A percentile compares a stretch with the other conserved stretches of the same genome.
Conservation (phyloP, 2,888 invertebrate genomes). For the Thymelicus sylvestris region DNA sequence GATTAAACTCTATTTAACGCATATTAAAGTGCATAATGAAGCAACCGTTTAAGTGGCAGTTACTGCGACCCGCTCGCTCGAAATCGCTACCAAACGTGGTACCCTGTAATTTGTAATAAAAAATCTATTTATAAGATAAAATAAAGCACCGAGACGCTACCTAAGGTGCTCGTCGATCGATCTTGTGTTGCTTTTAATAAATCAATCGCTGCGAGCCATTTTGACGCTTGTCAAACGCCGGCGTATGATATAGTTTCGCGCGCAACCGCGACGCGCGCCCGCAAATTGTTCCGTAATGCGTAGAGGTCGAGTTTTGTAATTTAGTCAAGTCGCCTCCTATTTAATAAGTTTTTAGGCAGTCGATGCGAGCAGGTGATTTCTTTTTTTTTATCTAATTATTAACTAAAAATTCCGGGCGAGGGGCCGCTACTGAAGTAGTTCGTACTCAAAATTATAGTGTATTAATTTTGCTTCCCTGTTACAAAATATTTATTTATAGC, state of each 20-base stretch:
- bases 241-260: conserved; percentile 72
- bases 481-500: conserved; percentile 72
- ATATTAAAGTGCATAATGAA: conserved; percentile 68
- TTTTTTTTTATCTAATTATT: conserved; percentile 57
- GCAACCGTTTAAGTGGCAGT: conserved; percentile 54
- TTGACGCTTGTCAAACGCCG: conserved; percentile 76
- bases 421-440: conserved; percentile 82
- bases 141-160: conserved; percentile 80
- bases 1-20: conserved; percentile 67
- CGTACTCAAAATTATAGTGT: conserved; percentile 80
- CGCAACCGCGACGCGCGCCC: conserved; percentile 57
- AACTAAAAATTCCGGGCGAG: conserved; percentile 59
- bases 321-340: conserved; percentile 83
- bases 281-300: conserved; percentile 80
- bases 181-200: conserved; percentile 76
- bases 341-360: conserved; percentile 77
- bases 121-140: conserved; percentile 85
- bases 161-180: conserved; percentile 80
- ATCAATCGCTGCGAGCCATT: conserved; percentile 68
- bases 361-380: conserved; percentile 74
- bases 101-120: conserved; percentile 84
- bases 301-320: conserved; percentile 82
- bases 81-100: conserved; percentile 82
- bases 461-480: conserved; percentile 73
- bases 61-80: conserved; percentile 63